phyloP scores from a whole-genome alignment of 1,140 invertebrate species.

The Aethina tumida region DNA sequence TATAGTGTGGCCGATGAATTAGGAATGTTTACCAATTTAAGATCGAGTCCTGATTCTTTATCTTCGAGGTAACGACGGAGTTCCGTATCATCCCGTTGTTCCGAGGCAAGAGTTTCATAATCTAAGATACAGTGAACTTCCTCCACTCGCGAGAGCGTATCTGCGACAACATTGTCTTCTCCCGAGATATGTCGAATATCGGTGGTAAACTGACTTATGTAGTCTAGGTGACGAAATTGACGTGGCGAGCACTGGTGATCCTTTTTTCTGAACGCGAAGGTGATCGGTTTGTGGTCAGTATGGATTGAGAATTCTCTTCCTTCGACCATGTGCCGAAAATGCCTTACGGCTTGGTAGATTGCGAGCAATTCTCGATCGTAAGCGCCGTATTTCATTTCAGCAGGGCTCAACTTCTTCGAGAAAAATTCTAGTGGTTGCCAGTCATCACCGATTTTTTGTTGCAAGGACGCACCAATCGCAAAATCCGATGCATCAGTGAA shows the following conservation, averaged over 20 bases:
- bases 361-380: slow-evolving; percentile 41
- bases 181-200: slow-evolving; percentile 32
- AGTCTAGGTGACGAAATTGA: slow-evolving; percentile 28
- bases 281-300: slow-evolving; percentile 37
- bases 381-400: slow-evolving; percentile 32
- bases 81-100: no score
- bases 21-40: no score
- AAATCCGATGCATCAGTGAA: slow-evolving; percentile 25
- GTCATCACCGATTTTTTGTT: slow-evolving; percentile 19
- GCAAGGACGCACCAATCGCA: slow-evolving; percentile 22
- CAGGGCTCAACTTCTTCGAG: slow-evolving; percentile 24
- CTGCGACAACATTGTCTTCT: slow-evolving; percentile 25
- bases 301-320: slow-evolving; percentile 26
- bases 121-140: slow-evolving; percentile 21
- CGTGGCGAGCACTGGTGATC: slow-evolving; percentile 20
- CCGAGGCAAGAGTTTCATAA: slow-evolving; percentile 3
- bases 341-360: slow-evolving; percentile 32
- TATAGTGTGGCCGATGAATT: no score
- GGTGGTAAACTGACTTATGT: slow-evolving; percentile 29
- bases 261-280: slow-evolving; percentile 28
- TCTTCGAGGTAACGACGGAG: no score
- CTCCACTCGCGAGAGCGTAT: slow-evolving; percentile 26
- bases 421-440: slow-evolving; percentile 19
- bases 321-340: slow-evolving; percentile 29
- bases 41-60: no score